phyloP scores from a whole-genome alignment of 35 echinoderm and acorn worm species.

The Apostichopus japonicus region DNA sequence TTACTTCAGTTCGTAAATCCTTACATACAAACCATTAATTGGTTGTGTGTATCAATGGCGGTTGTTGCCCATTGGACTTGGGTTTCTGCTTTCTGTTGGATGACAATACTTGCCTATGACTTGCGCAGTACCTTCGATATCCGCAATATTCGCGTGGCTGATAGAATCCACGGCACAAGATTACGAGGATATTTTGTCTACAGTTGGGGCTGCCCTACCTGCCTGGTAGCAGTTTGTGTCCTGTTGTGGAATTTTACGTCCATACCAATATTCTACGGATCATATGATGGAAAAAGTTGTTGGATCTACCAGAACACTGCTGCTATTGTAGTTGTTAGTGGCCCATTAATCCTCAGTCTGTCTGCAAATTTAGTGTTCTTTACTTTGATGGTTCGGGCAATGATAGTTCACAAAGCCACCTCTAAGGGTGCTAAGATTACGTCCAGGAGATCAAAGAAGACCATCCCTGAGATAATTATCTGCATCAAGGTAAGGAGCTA shows the following conservation, averaged over 20 bases:
- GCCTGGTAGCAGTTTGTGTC: background rate
- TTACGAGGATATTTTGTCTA: background rate
- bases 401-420: background rate
- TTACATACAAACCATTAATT: background rate
- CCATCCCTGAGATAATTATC: background rate
- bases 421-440: background rate
- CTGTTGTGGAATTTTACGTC: background rate
- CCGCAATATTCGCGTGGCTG: background rate
- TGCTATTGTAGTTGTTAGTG: background rate
- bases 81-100: background rate
- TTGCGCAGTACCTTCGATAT: background rate
- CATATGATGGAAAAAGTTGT: background rate
- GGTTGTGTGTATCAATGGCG: background rate
- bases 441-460: background rate
- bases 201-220: background rate
- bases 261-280: background rate
- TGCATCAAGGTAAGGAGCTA: background rate
- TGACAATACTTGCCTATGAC: background rate
- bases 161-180: background rate
- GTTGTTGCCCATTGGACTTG: background rate
- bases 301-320: background rate
- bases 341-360: background rate
- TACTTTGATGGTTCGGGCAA: background rate
- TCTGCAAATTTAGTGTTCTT: background rate
- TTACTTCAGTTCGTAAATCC: background rate